Evolutionary conservation across 1,140 invertebrate species (phyloP).

Genomic region (Centruroides vittatus): DNA sequence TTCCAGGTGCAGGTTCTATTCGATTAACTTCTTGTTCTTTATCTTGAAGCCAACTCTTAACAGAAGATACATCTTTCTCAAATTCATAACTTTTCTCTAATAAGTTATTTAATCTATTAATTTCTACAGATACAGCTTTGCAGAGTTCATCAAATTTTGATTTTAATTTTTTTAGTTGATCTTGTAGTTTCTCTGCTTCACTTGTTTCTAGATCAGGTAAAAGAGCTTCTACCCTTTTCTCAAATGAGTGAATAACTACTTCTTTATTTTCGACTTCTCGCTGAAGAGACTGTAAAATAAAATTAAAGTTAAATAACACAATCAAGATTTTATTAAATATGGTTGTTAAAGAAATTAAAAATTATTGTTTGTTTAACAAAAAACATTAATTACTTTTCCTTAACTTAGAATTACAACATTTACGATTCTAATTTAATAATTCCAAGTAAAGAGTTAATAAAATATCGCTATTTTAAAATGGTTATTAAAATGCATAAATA

Average conservation of each 20-base stretch:
- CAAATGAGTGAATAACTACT: conserved; percentile 59
- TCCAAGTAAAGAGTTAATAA: too few species aligned
- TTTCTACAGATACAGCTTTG: conserved; percentile 13
- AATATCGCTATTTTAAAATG: too few species aligned
- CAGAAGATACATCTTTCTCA: conserved; percentile 57
- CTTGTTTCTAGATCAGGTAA: conserved; percentile 64
- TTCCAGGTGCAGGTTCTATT: conserved; percentile 40
- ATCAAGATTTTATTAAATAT: background rate
- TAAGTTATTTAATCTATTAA: conserved; percentile 16
- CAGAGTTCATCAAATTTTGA: conserved; percentile 27
- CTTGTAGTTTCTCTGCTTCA: conserved; percentile 53
- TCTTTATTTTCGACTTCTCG: conserved; percentile 75
- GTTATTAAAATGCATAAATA: too few species aligned
- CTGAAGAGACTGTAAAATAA: conserved; percentile 39
- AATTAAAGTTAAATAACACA: background rate
- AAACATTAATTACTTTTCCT: too few species aligned
- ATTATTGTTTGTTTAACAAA: too few species aligned
- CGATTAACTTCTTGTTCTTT: conserved; percentile 52
- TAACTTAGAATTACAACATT: too few species aligned
- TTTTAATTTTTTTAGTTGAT: conserved; percentile 40
- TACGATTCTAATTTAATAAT: too few species aligned
- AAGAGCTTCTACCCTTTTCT: conserved; percentile 66
- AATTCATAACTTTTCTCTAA: conserved; percentile 50
- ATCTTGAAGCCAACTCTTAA: conserved; percentile 58
- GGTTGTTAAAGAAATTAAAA: background rate